phyloP scores from a whole-genome alignment of 1,140 invertebrate genomes.

The Drosophila eugracilis region DNA sequence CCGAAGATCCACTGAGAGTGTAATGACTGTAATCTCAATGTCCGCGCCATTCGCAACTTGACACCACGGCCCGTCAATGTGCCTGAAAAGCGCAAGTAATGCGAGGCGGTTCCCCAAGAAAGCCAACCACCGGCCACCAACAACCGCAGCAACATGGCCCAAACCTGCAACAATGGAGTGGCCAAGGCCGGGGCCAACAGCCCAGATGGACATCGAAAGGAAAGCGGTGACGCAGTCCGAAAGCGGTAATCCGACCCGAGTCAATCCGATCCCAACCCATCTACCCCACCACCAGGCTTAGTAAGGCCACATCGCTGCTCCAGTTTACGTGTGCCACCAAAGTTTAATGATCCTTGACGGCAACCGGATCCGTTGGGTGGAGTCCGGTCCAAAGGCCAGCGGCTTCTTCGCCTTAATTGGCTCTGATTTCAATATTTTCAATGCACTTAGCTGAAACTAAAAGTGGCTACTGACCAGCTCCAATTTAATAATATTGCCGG shows the following conservation, averaged over 20 bases:
- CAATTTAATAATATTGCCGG: constrained; percentile 10
- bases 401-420: constrained; percentile 43
- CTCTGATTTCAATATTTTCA: constrained; percentile 38
- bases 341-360: constrained; percentile 82
- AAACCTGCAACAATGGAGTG: constrained; percentile 22
- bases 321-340: constrained; percentile 37
- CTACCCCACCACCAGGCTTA: not conserved
- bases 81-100: constrained; percentile 76
- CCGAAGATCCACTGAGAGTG: constrained; percentile 19
- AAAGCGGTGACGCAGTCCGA: constrained; percentile 58
- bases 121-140: constrained; percentile 34
- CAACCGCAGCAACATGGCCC: constrained; percentile 12
- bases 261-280: constrained; percentile 17
- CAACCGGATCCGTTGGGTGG: constrained; percentile 68
- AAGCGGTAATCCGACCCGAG: constrained; percentile 67
- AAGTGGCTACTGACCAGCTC: constrained; percentile 10
- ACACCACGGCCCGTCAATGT: constrained; percentile 49
- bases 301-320: constrained; percentile 10
- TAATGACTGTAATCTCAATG: constrained; percentile 67
- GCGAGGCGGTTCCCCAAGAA: constrained; percentile 63
- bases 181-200: constrained; percentile 27
- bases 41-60: constrained; percentile 50
- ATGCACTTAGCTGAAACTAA: constrained; percentile 25
- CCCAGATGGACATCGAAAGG: constrained; percentile 47
- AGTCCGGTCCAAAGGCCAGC: constrained; percentile 25